A percentile compares a stretch with the other conserved stretches of the same genome.
These are phyloP conservation scores for Bergia sp. DNA, from an alignment of 92 coral and sea anemone genomes.

Conservation along the genomic window DNA sequence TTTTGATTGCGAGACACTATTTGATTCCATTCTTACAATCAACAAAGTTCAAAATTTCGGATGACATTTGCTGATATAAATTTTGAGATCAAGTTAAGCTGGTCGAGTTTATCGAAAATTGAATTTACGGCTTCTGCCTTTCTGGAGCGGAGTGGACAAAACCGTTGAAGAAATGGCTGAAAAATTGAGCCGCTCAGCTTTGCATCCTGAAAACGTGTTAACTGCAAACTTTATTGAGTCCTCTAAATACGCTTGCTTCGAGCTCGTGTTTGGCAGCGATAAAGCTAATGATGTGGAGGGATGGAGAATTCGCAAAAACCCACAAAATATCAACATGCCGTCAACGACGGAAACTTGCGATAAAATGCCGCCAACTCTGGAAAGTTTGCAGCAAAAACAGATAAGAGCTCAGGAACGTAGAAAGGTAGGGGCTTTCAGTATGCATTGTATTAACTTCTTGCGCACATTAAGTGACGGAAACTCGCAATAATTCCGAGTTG, in stretches of 20 bases:
- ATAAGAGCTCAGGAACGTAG: conserved; percentile 17
- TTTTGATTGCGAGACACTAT: neutral
- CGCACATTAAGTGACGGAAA: neutral
- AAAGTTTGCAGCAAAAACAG: conserved; percentile 32
- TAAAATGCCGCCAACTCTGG: conserved; percentile 15
- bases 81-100: neutral
- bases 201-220: neutral
- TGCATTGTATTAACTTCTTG: neutral
- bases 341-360: neutral
- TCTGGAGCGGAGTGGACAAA: neutral
- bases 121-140: neutral
- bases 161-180: conserved; percentile 15
- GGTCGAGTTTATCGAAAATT: neutral
- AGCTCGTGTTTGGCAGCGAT: conserved; percentile 15
- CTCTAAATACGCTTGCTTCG: conserved; percentile 17
- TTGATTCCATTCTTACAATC: neutral
- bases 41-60: neutral
- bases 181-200: neutral
- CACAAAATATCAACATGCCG: neutral
- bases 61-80: neutral
- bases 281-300: neutral
- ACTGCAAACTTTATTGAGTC: conserved; percentile 13
- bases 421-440: conserved; percentile 13
- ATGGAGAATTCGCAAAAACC: neutral
- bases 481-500: neutral